These are phyloP conservation scores for Drosophila obscura DNA, from an alignment of 1,140 invertebrate genomes.

Conservation along the genomic window DNA sequence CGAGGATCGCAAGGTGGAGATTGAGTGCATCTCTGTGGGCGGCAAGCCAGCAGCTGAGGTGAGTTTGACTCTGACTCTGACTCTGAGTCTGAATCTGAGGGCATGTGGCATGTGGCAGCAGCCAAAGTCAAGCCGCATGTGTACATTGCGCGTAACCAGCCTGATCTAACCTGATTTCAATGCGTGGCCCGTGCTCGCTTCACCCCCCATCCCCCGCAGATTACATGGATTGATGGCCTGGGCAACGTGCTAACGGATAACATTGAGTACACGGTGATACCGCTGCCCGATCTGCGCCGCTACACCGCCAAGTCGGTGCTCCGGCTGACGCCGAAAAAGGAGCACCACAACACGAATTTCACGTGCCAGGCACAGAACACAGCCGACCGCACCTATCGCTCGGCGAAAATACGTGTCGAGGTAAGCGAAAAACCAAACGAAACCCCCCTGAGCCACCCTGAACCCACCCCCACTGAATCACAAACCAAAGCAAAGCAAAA, in stretches of 20 bases:
- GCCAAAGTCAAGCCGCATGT: too few relatives aligned
- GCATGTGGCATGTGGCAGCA: too few relatives aligned
- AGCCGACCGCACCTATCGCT: slow-evolving; percentile 88
- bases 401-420: slow-evolving; percentile 87
- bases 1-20: slow-evolving; percentile 89
- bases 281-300: slow-evolving; percentile 87
- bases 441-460: too few relatives aligned
- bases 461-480: neutral
- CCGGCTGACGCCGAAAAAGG: slow-evolving; percentile 89
- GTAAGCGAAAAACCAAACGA: slow-evolving; percentile 81
- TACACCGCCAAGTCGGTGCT: slow-evolving; percentile 89
- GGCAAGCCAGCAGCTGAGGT: slow-evolving; percentile 92
- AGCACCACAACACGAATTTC: slow-evolving; percentile 91
- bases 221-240: slow-evolving; percentile 91
- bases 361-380: slow-evolving; percentile 91
- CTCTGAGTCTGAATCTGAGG: too few relatives aligned
- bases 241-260: slow-evolving; percentile 87
- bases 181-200: neutral
- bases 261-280: slow-evolving; percentile 86
- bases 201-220: slow-evolving; percentile 84
- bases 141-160: too few relatives aligned
- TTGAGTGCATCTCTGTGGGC: slow-evolving; percentile 90
- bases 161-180: neutral
- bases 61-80: slow-evolving; percentile 68
- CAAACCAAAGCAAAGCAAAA: too few relatives aligned